Evolutionary conservation across 2,888 invertebrate species (phyloP).

Genomic region (Drosophila pseudotakahashii): DNA sequence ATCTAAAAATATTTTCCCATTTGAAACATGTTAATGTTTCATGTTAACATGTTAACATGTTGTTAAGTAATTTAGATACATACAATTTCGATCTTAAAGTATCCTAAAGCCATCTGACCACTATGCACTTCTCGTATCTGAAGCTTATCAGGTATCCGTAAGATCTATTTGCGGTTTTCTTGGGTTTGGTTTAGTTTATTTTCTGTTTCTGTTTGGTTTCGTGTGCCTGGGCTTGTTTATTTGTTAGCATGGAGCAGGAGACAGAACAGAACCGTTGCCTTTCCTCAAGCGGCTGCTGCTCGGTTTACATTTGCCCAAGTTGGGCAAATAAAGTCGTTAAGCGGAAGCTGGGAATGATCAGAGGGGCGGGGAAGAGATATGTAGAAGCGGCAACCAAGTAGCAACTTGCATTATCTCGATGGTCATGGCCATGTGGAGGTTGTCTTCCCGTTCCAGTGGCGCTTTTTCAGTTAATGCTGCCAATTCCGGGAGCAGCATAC

Average conservation of each 20-base stretch:
- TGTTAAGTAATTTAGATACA: too few relatives aligned
- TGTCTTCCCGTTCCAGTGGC: conserved; percentile 1
- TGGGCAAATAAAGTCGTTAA: conserved; percentile 74
- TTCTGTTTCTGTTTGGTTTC: conserved; percentile 56
- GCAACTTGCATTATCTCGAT: conserved; percentile 61
- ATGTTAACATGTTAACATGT: too few relatives aligned
- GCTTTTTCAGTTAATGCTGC: conserved; percentile 73
- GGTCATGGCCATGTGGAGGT: conserved; percentile 53
- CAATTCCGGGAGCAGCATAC: conserved; percentile 64
- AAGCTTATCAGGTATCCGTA: conserved; percentile 63
- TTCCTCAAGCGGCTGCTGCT: conserved; percentile 44
- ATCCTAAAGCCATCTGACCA: conserved; percentile 6
- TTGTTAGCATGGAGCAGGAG: conserved; percentile 45
- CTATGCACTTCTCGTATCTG: conserved; percentile 20
- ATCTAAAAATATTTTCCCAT: too few relatives aligned
- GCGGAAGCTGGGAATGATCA: conserved; percentile 50
- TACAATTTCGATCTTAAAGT: not conserved
- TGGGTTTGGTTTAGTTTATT: conserved; percentile 48
- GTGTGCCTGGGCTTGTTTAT: conserved; percentile 53
- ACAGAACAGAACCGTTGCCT: conserved; percentile 14
- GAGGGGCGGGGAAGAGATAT: conserved; percentile 10
- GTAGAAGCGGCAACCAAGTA: conserved; percentile 31
- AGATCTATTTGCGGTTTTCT: conserved; percentile 73
- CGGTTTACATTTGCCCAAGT: conserved; percentile 72
- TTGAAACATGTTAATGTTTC: too few relatives aligned